A percentile compares a stretch with the other conserved stretches of the same genome.
These are phyloP conservation scores for Diplodus puntazzo DNA, from an alignment of 2,797 vertebrate genomes.

Conservation along the genomic window DNA sequence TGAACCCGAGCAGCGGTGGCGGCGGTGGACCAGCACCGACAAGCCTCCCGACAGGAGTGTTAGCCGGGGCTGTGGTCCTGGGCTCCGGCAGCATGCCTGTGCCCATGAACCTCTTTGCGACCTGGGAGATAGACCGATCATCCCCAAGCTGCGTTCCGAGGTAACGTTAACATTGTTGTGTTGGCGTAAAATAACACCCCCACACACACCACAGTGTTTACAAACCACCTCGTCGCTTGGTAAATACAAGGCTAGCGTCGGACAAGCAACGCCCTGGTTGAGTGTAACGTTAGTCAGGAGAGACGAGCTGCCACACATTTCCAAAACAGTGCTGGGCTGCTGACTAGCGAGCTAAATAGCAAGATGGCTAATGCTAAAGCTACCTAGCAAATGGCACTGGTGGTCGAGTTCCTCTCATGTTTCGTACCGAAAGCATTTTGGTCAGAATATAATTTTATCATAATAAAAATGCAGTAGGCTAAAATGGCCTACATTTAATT, in stretches of 20 bases:
- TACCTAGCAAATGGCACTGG: slow-evolving; percentile 32
- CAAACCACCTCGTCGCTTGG: slow-evolving; percentile 1
- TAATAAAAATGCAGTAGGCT: background rate
- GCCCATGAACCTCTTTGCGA: slow-evolving; percentile 88
- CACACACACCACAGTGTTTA: slow-evolving; percentile 2
- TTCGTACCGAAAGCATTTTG: slow-evolving; percentile 12
- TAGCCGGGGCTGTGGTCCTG: slow-evolving; percentile 75
- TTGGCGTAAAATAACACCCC: background rate
- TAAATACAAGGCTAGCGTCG: slow-evolving; percentile 7
- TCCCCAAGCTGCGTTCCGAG: slow-evolving; percentile 88
- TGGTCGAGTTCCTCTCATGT: slow-evolving; percentile 40
- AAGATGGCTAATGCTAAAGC: slow-evolving; percentile 77
- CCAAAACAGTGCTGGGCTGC: slow-evolving; percentile 64
- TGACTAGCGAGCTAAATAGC: slow-evolving; percentile 73
- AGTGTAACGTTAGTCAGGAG: slow-evolving; percentile 27
- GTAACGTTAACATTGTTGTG: slow-evolving; percentile 67
- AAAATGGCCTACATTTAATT: background rate
- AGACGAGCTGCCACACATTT: slow-evolving; percentile 63
- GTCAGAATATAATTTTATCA: too few species aligned
- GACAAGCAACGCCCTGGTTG: slow-evolving; percentile 66
- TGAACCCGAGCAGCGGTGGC: slow-evolving; percentile 83
- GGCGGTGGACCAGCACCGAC: slow-evolving; percentile 78
- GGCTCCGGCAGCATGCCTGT: slow-evolving; percentile 83
- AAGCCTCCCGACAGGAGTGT: slow-evolving; percentile 74
- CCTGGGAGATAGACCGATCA: slow-evolving; percentile 88